Conservation (phyloP, 2,888 invertebrate species). For the Meiosimyza platycephala region DNA sequence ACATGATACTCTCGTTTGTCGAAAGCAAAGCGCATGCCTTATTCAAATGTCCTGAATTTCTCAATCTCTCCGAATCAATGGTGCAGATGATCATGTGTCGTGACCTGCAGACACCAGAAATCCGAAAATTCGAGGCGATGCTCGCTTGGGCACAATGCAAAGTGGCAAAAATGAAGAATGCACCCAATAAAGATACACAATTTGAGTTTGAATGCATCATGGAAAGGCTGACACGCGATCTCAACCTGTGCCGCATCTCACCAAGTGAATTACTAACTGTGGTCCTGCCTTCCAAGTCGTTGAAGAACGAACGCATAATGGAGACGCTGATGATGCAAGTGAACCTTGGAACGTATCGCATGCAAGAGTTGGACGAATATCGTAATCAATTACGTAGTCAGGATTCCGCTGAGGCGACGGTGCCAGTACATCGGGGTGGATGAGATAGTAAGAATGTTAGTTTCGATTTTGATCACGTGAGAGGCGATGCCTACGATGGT, state of each 20-base stretch:
- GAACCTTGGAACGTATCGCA: constrained; percentile 91
- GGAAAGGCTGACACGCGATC: constrained; percentile 89
- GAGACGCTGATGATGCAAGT: constrained; percentile 95
- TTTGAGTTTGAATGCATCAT: constrained; percentile 92
- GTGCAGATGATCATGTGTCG: constrained; percentile 94
- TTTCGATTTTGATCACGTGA: constrained; percentile 62
- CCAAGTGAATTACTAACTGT: constrained; percentile 94
- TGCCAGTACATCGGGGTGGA: constrained; percentile 66
- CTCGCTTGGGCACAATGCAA: constrained; percentile 88
- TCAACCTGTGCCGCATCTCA: constrained; percentile 90
- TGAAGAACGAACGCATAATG: constrained; percentile 90
- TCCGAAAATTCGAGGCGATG: constrained; percentile 94
- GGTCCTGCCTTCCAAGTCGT: constrained; percentile 91
- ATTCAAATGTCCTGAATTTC: constrained; percentile 86
- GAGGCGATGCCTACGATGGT: constrained; percentile 47
- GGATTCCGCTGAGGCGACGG: constrained; percentile 84
- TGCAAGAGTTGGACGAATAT: constrained; percentile 90
- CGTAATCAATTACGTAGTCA: constrained; percentile 88
- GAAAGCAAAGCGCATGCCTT: constrained; percentile 88
- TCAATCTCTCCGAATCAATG: constrained; percentile 92
- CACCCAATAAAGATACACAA: constrained; percentile 85
- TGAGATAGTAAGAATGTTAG: constrained; percentile 67
- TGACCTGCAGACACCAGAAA: constrained; percentile 89
- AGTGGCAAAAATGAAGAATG: constrained; percentile 76
- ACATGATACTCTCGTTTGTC: constrained; percentile 92